Evolutionary conservation across 2,888 invertebrate species (phyloP).

Genomic region (Napeogenes inachia): DNA sequence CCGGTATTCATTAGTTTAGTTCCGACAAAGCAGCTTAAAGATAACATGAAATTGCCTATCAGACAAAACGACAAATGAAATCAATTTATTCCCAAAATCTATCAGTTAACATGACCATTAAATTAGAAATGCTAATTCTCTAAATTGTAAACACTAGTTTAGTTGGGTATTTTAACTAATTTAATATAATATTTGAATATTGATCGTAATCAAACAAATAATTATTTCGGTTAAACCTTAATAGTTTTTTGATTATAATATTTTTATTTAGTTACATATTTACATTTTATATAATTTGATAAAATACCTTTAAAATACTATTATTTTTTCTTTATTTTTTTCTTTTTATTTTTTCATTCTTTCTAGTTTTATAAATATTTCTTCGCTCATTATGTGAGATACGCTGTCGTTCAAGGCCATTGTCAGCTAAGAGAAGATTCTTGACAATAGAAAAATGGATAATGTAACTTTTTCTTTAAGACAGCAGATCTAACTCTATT

Average conservation of each 20-base stretch:
- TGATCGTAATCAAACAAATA: no score
- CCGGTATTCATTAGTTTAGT: conserved; percentile 49
- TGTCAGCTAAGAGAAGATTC: not conserved
- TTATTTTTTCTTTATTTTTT: not conserved
- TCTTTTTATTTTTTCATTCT: not conserved
- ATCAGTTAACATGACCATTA: conserved; percentile 9
- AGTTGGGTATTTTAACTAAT: no score
- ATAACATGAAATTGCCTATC: conserved; percentile 54
- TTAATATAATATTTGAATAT: no score
- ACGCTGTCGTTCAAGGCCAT: conserved; percentile 8
- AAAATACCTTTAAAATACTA: no score
- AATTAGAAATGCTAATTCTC: conserved; percentile 1
- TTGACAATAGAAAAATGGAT: not conserved
- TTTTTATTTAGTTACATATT: no score
- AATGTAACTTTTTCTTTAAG: not conserved
- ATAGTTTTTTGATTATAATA: no score
- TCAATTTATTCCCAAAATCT: conserved; percentile 8
- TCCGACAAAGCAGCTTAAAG: conserved; percentile 68
- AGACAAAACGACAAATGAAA: conserved; percentile 17
- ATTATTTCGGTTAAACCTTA: no score
- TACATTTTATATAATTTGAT: no score
- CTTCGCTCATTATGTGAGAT: conserved; percentile 8
- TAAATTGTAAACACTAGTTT: not conserved
- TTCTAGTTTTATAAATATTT: conserved; percentile 12
- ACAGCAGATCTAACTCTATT: no score